Evolutionary conservation across 2,888 invertebrate species (phyloP), one percentile per base, ranked within the genome.

Genomic region (Acrobasis consociella): DNA sequence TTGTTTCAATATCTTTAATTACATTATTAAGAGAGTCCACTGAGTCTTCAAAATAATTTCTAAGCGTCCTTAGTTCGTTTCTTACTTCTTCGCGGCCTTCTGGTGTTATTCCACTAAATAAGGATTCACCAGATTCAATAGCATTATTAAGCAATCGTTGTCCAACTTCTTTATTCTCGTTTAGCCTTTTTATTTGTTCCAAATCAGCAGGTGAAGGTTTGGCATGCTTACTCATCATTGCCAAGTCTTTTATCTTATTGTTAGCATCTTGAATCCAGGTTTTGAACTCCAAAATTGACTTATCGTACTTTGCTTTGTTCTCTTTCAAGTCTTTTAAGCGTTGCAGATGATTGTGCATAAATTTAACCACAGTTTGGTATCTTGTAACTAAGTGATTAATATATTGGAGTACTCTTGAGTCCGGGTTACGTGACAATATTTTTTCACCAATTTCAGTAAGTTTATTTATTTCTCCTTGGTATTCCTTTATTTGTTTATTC

Each of bases 61-160:
- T 94, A 62, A 98, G 91, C 66, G 94, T 93, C 77, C 98, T 94
- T 16, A 98, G 84, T 79, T 98, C 97, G 58, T 95, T 94, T 68
- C 99, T 94, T 60, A 99, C 95, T 59, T 94, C 90, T 80, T 99
- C 98, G 59, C 98, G 94, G 65, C 97, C 97, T 76, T 97, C 97
- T 1, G 97, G 96, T 0, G 96, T 96, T 9, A 98, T 96, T 51
- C 96, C 95, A 11, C 97, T 95, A 76, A 98, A 98, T 10, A 99
- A 89, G 7, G 96, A 94, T 89, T 99, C 99, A 0, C 98, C 98
- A 62, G 96, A 94, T 82, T 97, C 97, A 0, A 97, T 95, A 0
- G 97, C 96, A 72, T 94, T 95, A 73, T 96, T 97, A 0, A 98
- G 85, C 49, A 97, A 87, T 39, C 91, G 88, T 78, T 97, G 97